These are phyloP conservation scores for Brachypodius melanocephalos DNA, from an alignment of 2,113 vertebrate species.

Conservation along the genomic window DNA sequence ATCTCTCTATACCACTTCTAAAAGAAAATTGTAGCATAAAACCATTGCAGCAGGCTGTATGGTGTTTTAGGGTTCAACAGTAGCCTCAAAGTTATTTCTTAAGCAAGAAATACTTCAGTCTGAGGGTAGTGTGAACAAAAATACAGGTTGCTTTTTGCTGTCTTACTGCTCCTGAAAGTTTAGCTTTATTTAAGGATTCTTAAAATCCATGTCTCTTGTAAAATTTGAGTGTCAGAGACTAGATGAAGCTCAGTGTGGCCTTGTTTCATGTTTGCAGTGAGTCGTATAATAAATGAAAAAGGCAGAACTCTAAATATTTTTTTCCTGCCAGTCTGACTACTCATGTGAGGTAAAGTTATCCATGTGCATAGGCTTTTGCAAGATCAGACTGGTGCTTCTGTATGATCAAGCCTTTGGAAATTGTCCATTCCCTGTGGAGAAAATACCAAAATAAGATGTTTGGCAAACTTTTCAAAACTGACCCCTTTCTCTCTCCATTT, in stretches of 20 bases:
- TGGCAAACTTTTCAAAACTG: constrained; percentile 8
- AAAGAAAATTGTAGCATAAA: neutral
- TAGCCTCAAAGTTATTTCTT: neutral
- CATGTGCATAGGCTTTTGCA: neutral
- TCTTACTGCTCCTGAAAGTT: neutral
- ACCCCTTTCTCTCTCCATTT: neutral
- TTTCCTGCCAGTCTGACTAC: neutral
- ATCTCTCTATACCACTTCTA: neutral
- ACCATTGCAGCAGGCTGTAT: accelerated
- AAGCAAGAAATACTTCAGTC: neutral
- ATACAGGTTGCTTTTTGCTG: neutral
- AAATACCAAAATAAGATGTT: neutral
- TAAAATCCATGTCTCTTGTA: neutral
- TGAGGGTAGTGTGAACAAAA: neutral
- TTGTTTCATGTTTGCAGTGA: neutral
- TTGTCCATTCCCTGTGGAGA: neutral
- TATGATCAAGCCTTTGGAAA: constrained; percentile 3
- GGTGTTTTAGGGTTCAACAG: neutral
- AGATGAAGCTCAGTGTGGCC: neutral
- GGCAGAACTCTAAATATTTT: constrained; percentile 21
- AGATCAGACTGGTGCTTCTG: neutral
- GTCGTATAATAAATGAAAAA: neutral
- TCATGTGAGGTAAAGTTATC: neutral
- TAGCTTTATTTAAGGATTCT: neutral
- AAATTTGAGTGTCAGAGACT: neutral